Evolutionary conservation across 2,113 vertebrate species (phyloP).

Genomic region (Heteronetta atricapilla): DNA sequence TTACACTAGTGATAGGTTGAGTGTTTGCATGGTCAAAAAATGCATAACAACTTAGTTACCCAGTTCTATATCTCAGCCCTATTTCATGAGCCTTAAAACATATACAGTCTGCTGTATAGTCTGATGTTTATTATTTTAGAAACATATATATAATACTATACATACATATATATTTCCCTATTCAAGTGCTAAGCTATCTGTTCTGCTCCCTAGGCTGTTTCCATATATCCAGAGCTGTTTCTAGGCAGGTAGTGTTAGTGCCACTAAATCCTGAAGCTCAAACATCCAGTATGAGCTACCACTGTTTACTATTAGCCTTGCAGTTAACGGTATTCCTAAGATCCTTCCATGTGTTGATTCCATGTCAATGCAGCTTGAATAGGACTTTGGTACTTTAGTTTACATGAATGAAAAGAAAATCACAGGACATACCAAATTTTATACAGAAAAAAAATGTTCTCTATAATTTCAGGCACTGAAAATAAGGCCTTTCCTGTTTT

Average conservation of each 20-base stretch:
- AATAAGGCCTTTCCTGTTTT: background rate
- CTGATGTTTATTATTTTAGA: background rate
- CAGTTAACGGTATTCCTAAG: background rate
- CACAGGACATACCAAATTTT: background rate
- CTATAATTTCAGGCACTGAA: background rate
- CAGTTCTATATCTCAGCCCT: background rate
- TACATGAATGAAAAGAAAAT: background rate
- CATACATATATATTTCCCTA: background rate
- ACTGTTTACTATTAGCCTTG: background rate
- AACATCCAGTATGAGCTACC: background rate
- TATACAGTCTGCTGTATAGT: background rate
- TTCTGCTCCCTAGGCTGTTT: background rate
- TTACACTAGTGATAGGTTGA: background rate
- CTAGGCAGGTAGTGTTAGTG: background rate
- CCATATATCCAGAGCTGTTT: background rate
- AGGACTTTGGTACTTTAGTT: background rate
- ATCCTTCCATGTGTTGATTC: background rate
- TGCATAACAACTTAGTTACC: background rate
- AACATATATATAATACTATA: background rate
- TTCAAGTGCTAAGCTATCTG: background rate
- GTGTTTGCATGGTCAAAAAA: background rate
- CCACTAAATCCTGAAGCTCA: background rate
- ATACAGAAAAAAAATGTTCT: background rate
- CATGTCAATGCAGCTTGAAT: background rate
- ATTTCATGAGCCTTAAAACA: background rate